Percentiles rank a stretch among this genome's conserved stretches.
Conservation (phyloP, 1,140 invertebrate genomes). For the Microplitis mediator region DNA sequence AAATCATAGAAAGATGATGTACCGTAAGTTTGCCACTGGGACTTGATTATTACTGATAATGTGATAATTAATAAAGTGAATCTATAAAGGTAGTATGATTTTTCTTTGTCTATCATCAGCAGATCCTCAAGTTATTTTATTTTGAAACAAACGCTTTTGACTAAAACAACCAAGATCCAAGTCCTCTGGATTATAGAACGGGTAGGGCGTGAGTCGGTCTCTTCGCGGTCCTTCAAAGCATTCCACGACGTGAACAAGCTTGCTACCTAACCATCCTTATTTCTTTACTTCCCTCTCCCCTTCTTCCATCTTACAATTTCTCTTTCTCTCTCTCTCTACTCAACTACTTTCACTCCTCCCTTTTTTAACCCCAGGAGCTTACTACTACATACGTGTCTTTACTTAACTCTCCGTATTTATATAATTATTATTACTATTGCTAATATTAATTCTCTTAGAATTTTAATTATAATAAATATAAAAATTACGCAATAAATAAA, state of each 20-base stretch:
- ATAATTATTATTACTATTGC: background rate
- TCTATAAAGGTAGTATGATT: too few relatives aligned
- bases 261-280: conserved; percentile 41
- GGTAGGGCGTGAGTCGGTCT: conserved; percentile 27
- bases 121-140: background rate
- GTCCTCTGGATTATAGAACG: conserved; percentile 5
- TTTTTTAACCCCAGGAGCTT: background rate
- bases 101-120: too few relatives aligned
- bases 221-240: conserved; percentile 63
- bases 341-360: conserved; percentile 21
- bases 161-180: too few relatives aligned
- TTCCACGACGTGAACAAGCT: conserved; percentile 59
- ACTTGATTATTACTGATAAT: too few relatives aligned
- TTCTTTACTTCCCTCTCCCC: conserved; percentile 29
- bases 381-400: background rate
- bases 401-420: conserved; percentile 4
- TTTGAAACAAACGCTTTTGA: conserved; percentile 24
- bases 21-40: too few relatives aligned
- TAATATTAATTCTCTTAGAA: background rate
- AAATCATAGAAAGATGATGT: too few relatives aligned
- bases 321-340: conserved; percentile 24
- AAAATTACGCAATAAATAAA: background rate
- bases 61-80: too few relatives aligned
- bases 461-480: background rate
- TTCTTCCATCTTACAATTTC: conserved; percentile 29